Base-by-base conservation (phyloP, 2,113 vertebrate genomes). In the Monarcha castaneiventris region DNA sequence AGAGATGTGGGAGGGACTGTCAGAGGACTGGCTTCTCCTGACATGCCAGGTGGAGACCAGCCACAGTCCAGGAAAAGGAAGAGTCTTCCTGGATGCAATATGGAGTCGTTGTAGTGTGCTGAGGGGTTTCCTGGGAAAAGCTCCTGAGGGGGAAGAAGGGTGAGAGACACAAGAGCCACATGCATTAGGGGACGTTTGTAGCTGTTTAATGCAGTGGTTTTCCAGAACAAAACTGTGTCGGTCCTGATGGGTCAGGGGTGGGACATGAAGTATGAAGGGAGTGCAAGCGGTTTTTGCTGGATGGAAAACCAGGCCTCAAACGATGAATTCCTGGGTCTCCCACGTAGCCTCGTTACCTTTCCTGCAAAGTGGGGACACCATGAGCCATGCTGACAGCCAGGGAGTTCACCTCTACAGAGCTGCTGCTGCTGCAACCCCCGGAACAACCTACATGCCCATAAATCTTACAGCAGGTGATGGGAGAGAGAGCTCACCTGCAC, bases 61-160 rank as follows among this genome's bases (percentile, higher is more conserved):
- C 23, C 29, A 62, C 14, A 27, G 9, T 37, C 32, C 44, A 76
- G 39, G n/a, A 48, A 75, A 85, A 78, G 20, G 16, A 39, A 63
- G 11, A n/a, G 15, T 29, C 33, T 63, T 89, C 39, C 58, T 59
- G 22, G 39, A 10, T 5, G 9, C 35, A 33, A 4, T 27, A 23
- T 35, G 33, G 26, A 62, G 6, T 39, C 16, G 71, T 59, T 84
- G 55, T 30, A n/a, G 68, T 6, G 5, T 0, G 0, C 32, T 32
- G 22, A 16, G 13, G 7, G 3, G 8, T 32, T 72, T 76, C 20
- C 58, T 63, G 7, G 6, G 26, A 37, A 35, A 19, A 89, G 13
- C 16, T 54, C 2, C 1, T 67, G 56, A 71, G 2, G 3, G 3
- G 7, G 29, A 63, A 52, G 43, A 55, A 79, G 21, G 2, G 12